phyloP scores from a whole-genome alignment of 2,113 vertebrate genomes.

The Cromileptes altivelis region DNA sequence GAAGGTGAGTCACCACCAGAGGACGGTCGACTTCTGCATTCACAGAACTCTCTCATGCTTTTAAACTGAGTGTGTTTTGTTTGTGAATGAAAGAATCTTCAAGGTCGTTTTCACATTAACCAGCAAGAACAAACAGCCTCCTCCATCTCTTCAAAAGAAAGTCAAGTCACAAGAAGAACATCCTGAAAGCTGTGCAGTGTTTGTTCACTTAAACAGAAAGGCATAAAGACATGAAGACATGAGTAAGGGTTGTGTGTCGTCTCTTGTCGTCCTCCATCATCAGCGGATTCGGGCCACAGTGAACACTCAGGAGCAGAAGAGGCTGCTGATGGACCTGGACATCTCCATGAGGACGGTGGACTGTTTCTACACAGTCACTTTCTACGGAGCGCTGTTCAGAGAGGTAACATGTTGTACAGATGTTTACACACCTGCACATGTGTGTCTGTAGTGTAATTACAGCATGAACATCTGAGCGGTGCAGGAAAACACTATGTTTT shows the following conservation, averaged over 20 bases:
- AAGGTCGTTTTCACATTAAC: neutral
- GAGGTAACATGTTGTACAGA: constrained; percentile 84
- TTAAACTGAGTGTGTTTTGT: neutral
- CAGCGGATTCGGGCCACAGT: constrained; percentile 96
- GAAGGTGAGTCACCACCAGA: constrained; percentile 85
- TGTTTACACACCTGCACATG: too few species aligned
- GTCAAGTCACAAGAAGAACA: too few species aligned
- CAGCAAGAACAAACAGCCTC: too few species aligned
- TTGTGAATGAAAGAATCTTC: neutral
- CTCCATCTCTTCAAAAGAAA: too few species aligned
- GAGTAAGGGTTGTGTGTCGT: neutral
- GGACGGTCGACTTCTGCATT: neutral
- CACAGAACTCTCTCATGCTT: neutral
- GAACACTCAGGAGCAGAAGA: constrained; percentile 97
- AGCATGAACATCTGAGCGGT: too few species aligned
- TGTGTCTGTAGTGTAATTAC: too few species aligned
- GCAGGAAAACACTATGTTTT: neutral
- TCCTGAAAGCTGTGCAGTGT: too few species aligned
- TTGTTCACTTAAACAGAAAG: too few species aligned
- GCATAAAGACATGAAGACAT: too few species aligned
- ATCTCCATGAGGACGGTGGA: constrained; percentile 98
- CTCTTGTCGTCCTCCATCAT: neutral
- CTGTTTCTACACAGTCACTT: constrained; percentile 95
- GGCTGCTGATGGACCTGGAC: constrained; percentile 96
- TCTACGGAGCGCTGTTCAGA: constrained; percentile 95